These are phyloP conservation scores for Eriocheir sinensis DNA, from an alignment of 1,140 invertebrate species.

Conservation along the genomic window DNA sequence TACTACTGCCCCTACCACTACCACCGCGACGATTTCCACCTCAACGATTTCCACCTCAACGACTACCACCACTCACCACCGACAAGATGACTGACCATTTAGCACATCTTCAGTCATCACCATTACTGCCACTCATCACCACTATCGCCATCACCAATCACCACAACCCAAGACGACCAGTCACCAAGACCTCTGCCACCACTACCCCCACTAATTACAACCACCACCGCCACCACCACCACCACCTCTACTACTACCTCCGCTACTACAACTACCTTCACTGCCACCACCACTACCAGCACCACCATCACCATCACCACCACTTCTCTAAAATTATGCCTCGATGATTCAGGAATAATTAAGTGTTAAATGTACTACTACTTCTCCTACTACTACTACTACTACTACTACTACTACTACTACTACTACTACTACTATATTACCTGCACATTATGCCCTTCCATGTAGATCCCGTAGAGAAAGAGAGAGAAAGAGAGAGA, in stretches of 20 bases:
- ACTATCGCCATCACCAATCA: neutral
- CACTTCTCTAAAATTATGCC: neutral
- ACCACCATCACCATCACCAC: neutral
- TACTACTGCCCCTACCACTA: no score
- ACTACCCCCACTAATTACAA: neutral
- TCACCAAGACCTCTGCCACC: neutral
- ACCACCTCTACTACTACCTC: neutral
- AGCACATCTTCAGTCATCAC: no score
- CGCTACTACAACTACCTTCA: neutral
- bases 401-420: no score
- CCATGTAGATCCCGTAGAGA: neutral
- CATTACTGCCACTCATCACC: neutral
- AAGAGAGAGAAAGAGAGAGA: no score
- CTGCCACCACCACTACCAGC: neutral
- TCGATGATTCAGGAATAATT: neutral
- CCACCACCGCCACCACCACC: neutral
- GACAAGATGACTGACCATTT: no score
- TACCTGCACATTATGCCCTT: neutral
- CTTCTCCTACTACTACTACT: no score
- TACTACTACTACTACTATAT: no score
- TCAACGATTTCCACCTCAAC: no score
- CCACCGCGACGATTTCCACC: no score
- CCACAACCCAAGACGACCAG: no score
- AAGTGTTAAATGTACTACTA: slow-evolving; percentile 10
- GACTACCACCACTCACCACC: no score